A percentile compares a stretch with the other conserved stretches of the same genome.
Evolutionary conservation across 2,888 invertebrate species (phyloP).

Genomic region (Dermolepida albohirtum): DNA sequence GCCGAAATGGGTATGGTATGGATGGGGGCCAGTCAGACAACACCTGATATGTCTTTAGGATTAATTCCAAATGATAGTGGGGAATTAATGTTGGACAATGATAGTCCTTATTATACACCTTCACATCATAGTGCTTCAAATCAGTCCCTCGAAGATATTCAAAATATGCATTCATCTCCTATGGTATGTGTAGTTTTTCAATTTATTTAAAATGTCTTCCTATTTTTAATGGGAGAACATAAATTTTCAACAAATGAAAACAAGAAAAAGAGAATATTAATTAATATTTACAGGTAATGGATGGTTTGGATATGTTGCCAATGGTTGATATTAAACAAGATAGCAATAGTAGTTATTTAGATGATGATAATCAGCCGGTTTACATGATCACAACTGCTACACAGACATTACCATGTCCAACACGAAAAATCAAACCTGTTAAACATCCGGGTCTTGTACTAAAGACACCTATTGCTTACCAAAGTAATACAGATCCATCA

Average conservation of each 20-base stretch:
- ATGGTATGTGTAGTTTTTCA: constrained; percentile 61
- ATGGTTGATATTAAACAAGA: constrained; percentile 63
- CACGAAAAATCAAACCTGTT: constrained; percentile 78
- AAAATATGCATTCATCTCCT: constrained; percentile 64
- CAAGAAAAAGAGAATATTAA: neutral
- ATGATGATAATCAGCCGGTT: constrained; percentile 64
- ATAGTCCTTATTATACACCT: constrained; percentile 64
- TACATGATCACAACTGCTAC: constrained; percentile 69
- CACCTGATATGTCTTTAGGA: constrained; percentile 66
- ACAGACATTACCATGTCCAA: constrained; percentile 68
- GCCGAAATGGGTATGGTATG: constrained; percentile 75
- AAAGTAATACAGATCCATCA: constrained; percentile 83
- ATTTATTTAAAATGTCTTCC: too few species aligned
- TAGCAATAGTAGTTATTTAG: constrained; percentile 66
- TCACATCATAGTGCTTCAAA: constrained; percentile 65
- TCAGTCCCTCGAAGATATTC: constrained; percentile 68
- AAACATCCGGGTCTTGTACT: constrained; percentile 80
- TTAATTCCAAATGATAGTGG: constrained; percentile 60
- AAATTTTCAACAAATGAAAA: too few species aligned
- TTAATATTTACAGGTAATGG: constrained; percentile 59
- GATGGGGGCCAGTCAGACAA: constrained; percentile 73
- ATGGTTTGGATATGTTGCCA: constrained; percentile 63
- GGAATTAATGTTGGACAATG: constrained; percentile 64
- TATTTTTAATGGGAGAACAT: too few species aligned
- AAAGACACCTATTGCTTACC: constrained; percentile 83